A percentile compares a stretch with the other conserved stretches of the same genome.
Evolutionary conservation across 2,888 invertebrate genomes (phyloP).

Genomic region (Idaea straminata): DNA sequence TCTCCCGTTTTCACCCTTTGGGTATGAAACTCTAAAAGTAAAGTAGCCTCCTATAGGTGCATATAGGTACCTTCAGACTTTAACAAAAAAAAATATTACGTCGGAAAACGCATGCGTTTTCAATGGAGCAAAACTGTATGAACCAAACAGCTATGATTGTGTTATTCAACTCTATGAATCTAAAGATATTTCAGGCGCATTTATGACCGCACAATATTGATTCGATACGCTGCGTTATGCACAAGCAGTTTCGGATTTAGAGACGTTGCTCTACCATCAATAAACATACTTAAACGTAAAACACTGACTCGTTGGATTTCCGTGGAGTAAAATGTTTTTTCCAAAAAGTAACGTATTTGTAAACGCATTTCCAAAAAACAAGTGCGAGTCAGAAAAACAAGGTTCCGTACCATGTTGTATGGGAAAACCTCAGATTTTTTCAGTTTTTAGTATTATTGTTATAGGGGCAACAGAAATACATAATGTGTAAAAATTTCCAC

Average conservation of each 20-base stretch:
- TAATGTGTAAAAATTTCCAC: too few relatives aligned
- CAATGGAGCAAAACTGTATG: not conserved
- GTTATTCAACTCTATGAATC: slow-evolving; percentile 6
- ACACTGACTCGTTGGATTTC: slow-evolving; percentile 44
- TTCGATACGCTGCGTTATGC: slow-evolving; percentile 39
- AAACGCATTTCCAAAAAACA: too few relatives aligned
- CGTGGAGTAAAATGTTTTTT: not conserved
- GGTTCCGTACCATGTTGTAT: too few relatives aligned
- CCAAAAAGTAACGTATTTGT: not conserved
- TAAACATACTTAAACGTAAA: slow-evolving; percentile 4
- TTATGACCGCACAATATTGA: slow-evolving; percentile 49
- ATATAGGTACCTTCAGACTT: too few relatives aligned
- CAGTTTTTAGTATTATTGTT: too few relatives aligned
- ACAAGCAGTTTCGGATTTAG: slow-evolving; percentile 22
- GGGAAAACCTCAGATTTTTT: too few relatives aligned
- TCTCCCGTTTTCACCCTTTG: too few relatives aligned
- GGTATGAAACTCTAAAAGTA: too few relatives aligned
- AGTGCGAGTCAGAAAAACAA: too few relatives aligned
- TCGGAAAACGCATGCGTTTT: not conserved
- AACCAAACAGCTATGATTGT: slow-evolving; percentile 10
- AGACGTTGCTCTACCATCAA: slow-evolving; percentile 31
- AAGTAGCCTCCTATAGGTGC: too few relatives aligned
- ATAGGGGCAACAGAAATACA: too few relatives aligned
- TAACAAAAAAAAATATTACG: not conserved
- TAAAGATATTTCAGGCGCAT: slow-evolving; percentile 41